Base-by-base conservation (phyloP, 1,140 invertebrate species). In the Yoshiicerus persimilis region DNA sequence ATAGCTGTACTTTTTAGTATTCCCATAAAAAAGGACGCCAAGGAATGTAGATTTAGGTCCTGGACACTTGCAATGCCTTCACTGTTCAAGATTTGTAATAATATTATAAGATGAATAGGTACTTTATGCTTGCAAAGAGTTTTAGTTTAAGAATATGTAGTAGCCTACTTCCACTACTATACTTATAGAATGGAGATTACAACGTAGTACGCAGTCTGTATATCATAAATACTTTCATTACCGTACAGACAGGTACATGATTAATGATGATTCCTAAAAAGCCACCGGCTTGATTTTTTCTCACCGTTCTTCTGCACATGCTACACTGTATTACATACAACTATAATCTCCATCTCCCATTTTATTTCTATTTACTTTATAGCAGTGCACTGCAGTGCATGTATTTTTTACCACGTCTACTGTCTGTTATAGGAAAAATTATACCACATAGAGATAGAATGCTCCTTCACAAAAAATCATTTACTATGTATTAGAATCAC, bases 191-290 rank as follows among this genome's bases (percentile, higher is more conserved):
- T 20, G 41, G 23, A 13, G 64, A 27, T 25, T 66, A 27, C 13
- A 27, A 30, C 25, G 13, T 70, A 70, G 23, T n/a, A n/a, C 64
- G 64, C n/a, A n/a, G n/a, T 70, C 8, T 70, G 25, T 70, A 70
- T 30, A 70, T n/a, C 47, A 56, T 56, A 56, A 56, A 56, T 56
- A 56, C 47, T 56, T 56, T 56, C 47, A 56, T 56, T 56, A 56
- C 47, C 6, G 47, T 56, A 56, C 47, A 56, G 64, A 70, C 64
- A 70, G 64, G 77, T 84, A 39, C 36, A 88, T 90, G 89, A 90
- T 90, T 90, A 90, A 90, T 90, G 89, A 90, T 90, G 87, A 90
- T 88, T 90, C 88, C 86, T 87, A 88, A 90, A 90, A 88, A 88
- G 89, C 89, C 88, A 86, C 87, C 87, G 89, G 86, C 87, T 88